Percentiles rank a stretch among this genome's conserved stretches.
phyloP scores from a whole-genome alignment of 2,888 invertebrate genomes.

The Agrenia bidenticulata region DNA sequence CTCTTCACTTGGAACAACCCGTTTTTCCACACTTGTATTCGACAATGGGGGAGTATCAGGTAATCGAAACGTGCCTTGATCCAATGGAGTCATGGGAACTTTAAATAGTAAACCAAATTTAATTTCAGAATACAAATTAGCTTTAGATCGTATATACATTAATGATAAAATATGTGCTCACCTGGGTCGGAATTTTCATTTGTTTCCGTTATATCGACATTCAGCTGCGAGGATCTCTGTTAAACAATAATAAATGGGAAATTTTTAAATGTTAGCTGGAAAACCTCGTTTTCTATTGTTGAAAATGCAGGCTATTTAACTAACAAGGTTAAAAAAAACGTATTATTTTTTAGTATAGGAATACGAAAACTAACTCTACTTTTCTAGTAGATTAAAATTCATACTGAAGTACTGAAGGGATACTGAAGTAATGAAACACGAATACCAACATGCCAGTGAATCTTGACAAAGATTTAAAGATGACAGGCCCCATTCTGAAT shows the following conservation, averaged over 20 bases:
- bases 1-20: slow-evolving; percentile 37
- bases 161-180: slow-evolving; percentile 26
- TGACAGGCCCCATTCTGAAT: slow-evolving; percentile 10
- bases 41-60: slow-evolving; percentile 47
- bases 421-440: neutral
- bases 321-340: no score
- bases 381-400: no score
- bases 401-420: no score
- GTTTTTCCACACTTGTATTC: slow-evolving; percentile 43
- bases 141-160: neutral
- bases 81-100: slow-evolving; percentile 45
- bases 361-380: no score
- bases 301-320: no score
- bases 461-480: slow-evolving; percentile 1
- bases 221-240: slow-evolving; percentile 51
- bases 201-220: slow-evolving; percentile 48
- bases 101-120: neutral
- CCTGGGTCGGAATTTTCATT: slow-evolving; percentile 45
- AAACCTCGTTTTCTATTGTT: no score
- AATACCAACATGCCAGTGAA: slow-evolving; percentile 5
- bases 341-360: no score
- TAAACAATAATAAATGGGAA: no score
- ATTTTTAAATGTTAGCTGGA: no score
- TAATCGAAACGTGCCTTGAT: slow-evolving; percentile 37
- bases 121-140: neutral